phyloP scores from a whole-genome alignment of 2,113 vertebrate species.

The Orycteropus afer region DNA sequence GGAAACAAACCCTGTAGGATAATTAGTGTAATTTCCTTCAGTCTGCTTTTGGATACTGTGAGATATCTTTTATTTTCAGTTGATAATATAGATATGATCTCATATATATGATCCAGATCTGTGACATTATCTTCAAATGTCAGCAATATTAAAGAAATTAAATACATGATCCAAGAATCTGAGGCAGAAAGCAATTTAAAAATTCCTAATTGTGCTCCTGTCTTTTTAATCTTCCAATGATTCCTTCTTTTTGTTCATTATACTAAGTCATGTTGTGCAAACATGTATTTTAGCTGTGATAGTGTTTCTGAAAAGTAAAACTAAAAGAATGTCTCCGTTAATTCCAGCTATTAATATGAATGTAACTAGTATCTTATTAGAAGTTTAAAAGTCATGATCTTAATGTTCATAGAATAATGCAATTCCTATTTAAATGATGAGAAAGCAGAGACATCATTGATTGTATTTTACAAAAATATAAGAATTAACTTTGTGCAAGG shows the following conservation, averaged over 20 bases:
- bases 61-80: conserved; percentile 10
- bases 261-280: not conserved
- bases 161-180: not conserved
- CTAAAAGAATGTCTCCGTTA: not conserved
- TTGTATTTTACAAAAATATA: conserved; percentile 12
- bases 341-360: conserved; percentile 23
- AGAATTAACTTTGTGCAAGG: not conserved
- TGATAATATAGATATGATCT: not conserved
- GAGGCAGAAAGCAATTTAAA: conserved; percentile 6
- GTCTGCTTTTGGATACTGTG: not conserved
- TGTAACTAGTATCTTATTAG: not conserved
- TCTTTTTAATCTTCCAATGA: not conserved
- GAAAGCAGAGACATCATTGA: not conserved
- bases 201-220: not conserved
- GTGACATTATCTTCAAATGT: conserved; percentile 19
- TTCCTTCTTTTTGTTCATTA: not conserved
- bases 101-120: not conserved
- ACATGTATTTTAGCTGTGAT: not conserved
- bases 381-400: not conserved
- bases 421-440: not conserved
- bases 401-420: not conserved
- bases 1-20: not conserved
- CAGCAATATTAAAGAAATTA: conserved; percentile 27
- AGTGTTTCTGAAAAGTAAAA: conserved; percentile 29
- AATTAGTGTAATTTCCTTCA: conserved; percentile 9